Base-by-base conservation (phyloP, 2,888 invertebrate genomes). In the Drosophila barbarae region DNA sequence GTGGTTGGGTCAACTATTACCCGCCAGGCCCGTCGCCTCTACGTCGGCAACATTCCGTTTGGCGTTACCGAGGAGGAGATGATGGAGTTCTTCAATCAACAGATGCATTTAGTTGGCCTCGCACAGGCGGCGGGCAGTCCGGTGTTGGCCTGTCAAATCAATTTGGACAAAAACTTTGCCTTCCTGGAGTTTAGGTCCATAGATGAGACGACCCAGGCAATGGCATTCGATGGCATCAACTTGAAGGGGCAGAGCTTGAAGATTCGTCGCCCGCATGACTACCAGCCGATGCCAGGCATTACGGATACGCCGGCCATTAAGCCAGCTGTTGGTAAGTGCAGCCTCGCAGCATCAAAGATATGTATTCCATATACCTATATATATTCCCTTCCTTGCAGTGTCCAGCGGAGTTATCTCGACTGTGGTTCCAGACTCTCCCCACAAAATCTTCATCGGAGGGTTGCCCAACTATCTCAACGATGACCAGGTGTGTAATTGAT, bases 181-280 rank as follows among this genome's bases (percentile, higher is more conserved):
- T 99, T 99, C 91, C 93, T 99, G 79, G 98, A 98, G 92, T 98
- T 98, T 90, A 91, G 88, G 84, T 99, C 99, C 23, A 98, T 99
- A 87, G 99, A 99, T 91, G 99, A 99, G 90, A 99, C 99, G 10
- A 98, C 99, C 51, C 98, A 98, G 88, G 98, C 98, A 1, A 98
- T 99, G 98, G 99, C 98, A 26, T 99, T 99, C 90, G 99, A 99
- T 90, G 99, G 99, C 49, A 99, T 99, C 78, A 98, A 98, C 90
- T 99, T 98, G 90, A 98, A 99, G 91, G 97, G 96, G 54, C 99
- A 99, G 90, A 98, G 97, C 89, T 93, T 99, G 88, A 99, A 99
- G 91, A 98, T 99, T 68, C 92, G 99, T 73, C 93, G 99, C 81
- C 99, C 99, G 5, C 96, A 99, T 86, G 99, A 99, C 91, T 99